These are phyloP conservation scores for Amphimallon solstitiale DNA, from an alignment of 2,888 invertebrate genomes.

Conservation along the genomic window DNA sequence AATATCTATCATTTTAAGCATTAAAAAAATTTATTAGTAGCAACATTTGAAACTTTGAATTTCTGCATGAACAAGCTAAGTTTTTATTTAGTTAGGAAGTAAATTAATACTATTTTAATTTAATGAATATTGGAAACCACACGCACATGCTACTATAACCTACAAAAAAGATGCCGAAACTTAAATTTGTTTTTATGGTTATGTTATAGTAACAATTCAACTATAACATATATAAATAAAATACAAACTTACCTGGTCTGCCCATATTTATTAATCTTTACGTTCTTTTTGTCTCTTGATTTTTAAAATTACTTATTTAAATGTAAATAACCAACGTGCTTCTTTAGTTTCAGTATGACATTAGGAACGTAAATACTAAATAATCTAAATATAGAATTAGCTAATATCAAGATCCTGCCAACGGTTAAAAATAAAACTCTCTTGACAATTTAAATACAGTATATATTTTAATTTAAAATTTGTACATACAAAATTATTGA, in stretches of 20 bases:
- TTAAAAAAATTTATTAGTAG: no score
- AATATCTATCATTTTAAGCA: no score
- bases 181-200: not conserved
- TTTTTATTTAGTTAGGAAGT: no score
- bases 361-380: not conserved
- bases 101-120: not conserved
- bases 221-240: not conserved
- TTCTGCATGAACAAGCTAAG: no score
- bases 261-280: constrained; percentile 44
- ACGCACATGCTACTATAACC: no score
- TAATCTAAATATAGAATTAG: not conserved
- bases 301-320: not conserved
- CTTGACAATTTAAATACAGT: not conserved
- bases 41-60: no score
- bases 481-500: not conserved
- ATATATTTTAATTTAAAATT: constrained; percentile 13
- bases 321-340: not conserved
- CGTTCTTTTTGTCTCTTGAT: not conserved
- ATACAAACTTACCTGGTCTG: constrained; percentile 48
- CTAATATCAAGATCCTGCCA: not conserved
- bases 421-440: not conserved
- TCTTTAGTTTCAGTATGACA: constrained; percentile 7
- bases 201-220: not conserved
- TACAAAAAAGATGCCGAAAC: no score
- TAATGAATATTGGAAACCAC: not conserved